Conservation (phyloP, 2,888 invertebrate species). For the Leptothorax acervorum region DNA sequence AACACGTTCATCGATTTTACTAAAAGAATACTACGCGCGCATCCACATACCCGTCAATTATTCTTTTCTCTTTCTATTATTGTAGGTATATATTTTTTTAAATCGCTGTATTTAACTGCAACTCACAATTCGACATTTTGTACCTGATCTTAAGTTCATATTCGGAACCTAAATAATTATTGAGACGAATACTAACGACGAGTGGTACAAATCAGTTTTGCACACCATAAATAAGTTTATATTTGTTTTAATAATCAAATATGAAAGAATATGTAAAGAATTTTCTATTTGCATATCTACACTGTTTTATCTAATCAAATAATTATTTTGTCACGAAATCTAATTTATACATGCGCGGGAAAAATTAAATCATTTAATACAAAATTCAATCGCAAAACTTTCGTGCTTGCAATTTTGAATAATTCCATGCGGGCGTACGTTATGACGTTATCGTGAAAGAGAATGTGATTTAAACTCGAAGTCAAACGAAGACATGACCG, state of each 20-base stretch:
- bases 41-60: conserved; percentile 63
- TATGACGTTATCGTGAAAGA: background rate
- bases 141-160: background rate
- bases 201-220: background rate
- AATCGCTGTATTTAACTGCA: background rate
- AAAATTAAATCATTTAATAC: conserved; percentile 4
- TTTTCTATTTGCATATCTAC: background rate
- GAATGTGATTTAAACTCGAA: conserved; percentile 2
- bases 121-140: background rate
- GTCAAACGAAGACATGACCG: conserved; percentile 20
- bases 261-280: too few species aligned
- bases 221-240: background rate
- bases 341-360: background rate
- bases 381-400: background rate
- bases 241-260: background rate
- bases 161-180: background rate
- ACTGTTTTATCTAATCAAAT: background rate
- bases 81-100: background rate
- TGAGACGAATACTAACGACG: background rate
- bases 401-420: background rate
- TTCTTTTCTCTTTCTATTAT: conserved; percentile 5
- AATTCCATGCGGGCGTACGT: background rate
- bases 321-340: background rate
- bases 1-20: conserved; percentile 68
- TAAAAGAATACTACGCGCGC: conserved; percentile 59